Conservation (phyloP, 2,888 invertebrate species). For the Tetrapedia diversipes region DNA sequence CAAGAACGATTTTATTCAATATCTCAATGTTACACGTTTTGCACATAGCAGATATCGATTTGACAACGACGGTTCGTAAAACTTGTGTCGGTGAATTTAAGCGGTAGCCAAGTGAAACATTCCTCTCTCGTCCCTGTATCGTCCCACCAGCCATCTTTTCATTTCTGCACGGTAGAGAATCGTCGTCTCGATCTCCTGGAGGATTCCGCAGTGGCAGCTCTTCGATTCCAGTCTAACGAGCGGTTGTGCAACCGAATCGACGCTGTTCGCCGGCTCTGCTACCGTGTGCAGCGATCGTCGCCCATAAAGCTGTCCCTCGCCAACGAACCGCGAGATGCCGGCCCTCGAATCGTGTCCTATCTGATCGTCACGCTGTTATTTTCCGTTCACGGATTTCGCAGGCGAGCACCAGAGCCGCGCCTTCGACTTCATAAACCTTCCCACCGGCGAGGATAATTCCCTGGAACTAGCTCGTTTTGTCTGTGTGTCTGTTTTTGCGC, state of each 20-base stretch:
- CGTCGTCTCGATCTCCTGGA: slow-evolving; percentile 20
- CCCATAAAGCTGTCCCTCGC: slow-evolving; percentile 51
- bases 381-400: slow-evolving; percentile 51
- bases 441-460: slow-evolving; percentile 25
- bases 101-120: too few relatives aligned
- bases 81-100: too few relatives aligned
- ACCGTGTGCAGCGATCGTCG: slow-evolving; percentile 40
- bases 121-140: too few relatives aligned
- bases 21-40: too few relatives aligned
- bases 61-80: too few relatives aligned
- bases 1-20: too few relatives aligned
- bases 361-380: slow-evolving; percentile 57
- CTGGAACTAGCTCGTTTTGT: neutral
- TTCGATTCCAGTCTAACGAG: slow-evolving; percentile 34
- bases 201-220: slow-evolving; percentile 20
- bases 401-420: slow-evolving; percentile 45
- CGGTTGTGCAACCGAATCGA: slow-evolving; percentile 39
- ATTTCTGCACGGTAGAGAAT: too few relatives aligned
- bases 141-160: too few relatives aligned
- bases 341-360: slow-evolving; percentile 38
- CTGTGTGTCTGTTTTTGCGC: too few relatives aligned
- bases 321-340: slow-evolving; percentile 33
- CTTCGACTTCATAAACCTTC: slow-evolving; percentile 33
- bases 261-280: slow-evolving; percentile 31
- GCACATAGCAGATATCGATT: too few relatives aligned